Evolutionary conservation across 2,797 vertebrate species (phyloP).

Genomic region (Crenichthys baileyi): DNA sequence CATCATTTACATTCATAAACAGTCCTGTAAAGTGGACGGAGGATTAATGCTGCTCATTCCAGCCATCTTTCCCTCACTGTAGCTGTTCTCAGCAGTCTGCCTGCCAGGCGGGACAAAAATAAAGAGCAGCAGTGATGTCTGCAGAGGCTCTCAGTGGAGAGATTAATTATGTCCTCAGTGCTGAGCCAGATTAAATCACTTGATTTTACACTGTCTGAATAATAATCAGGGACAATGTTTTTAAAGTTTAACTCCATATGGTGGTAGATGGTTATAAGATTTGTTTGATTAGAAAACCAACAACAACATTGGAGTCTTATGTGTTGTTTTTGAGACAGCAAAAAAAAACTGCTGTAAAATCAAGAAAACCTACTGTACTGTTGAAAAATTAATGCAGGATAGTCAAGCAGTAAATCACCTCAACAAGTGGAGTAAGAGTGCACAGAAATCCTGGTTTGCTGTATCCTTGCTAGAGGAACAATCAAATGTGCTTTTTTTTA

Average conservation of each 20-base stretch:
- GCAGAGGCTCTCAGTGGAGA: conserved; percentile 52
- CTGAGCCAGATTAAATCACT: conserved; percentile 61
- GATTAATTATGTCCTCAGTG: conserved; percentile 60
- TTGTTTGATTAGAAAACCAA: neutral
- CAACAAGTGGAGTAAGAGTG: neutral
- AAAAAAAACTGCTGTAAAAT: neutral
- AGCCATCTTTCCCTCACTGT: conserved; percentile 22
- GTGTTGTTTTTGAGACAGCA: neutral
- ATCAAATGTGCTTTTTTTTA: neutral
- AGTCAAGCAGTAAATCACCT: neutral
- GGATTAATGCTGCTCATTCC: conserved; percentile 1
- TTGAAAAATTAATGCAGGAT: no score
- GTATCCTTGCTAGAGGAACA: neutral
- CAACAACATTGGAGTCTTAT: neutral
- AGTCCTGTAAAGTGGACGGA: conserved; percentile 26
- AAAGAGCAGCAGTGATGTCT: conserved; percentile 52
- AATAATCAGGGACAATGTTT: conserved; percentile 56
- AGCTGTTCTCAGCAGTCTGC: conserved; percentile 46
- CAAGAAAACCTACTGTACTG: neutral
- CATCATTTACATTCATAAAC: conserved; percentile 31
- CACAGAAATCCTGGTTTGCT: neutral
- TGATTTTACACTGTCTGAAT: conserved; percentile 50
- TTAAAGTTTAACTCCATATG: conserved; percentile 1
- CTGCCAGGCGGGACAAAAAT: conserved; percentile 43
- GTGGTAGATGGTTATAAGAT: neutral